phyloP scores from a whole-genome alignment of 2,797 vertebrate genomes.

The Microchirus variegatus region DNA sequence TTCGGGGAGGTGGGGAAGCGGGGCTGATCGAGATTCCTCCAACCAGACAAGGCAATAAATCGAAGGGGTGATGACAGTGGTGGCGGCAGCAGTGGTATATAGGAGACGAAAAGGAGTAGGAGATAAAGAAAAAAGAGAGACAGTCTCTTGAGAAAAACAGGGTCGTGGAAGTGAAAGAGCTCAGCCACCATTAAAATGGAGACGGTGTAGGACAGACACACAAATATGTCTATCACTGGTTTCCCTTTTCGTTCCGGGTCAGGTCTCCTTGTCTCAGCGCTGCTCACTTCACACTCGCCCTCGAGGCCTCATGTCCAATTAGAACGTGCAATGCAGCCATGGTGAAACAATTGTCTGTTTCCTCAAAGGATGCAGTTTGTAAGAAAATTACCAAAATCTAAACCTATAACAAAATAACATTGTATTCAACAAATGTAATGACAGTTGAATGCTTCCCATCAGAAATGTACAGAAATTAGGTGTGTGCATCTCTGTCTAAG shows the following conservation, averaged over 20 bases:
- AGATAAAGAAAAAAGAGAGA: not conserved
- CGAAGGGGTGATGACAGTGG: not conserved
- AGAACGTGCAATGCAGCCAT: constrained; percentile 35
- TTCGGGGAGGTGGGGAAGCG: constrained; percentile 5
- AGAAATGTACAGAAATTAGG: too few relatives aligned
- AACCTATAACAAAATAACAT: too few relatives aligned
- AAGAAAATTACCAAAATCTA: not conserved
- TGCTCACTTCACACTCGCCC: constrained; percentile 37
- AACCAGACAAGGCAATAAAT: constrained; percentile 53
- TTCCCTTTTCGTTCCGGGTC: constrained; percentile 42
- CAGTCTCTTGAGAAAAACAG: constrained; percentile 11
- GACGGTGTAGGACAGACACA: not conserved
- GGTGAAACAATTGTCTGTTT: not conserved
- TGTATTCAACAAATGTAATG: too few relatives aligned
- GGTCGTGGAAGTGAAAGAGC: not conserved
- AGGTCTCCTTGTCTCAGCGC: constrained; percentile 37
- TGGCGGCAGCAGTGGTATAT: not conserved
- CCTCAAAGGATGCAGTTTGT: too few relatives aligned
- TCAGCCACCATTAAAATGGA: too few relatives aligned
- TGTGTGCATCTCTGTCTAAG: too few relatives aligned
- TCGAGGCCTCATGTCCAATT: constrained; percentile 50
- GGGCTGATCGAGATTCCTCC: constrained; percentile 18
- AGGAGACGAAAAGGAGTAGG: constrained; percentile 6
- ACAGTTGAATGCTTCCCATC: too few relatives aligned
- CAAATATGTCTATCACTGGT: constrained; percentile 14